A percentile compares a stretch with the other conserved stretches of the same genome.
Conservation (phyloP, 35 echinoderm and acorn worm genomes). For the Strongylocentrotus purpuratus region DNA sequence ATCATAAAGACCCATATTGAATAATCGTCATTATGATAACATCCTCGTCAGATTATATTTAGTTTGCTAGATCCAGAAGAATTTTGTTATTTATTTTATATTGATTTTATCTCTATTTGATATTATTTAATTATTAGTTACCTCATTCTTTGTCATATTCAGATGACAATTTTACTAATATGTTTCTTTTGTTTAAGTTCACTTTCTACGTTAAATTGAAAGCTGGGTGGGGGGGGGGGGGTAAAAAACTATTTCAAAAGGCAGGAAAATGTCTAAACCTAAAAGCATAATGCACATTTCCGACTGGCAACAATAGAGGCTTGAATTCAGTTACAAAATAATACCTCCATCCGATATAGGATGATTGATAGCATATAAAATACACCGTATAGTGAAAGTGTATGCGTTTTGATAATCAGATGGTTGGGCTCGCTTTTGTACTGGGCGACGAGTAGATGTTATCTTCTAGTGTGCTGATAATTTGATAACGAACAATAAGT, state of each 20-base stretch:
- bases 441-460: not conserved
- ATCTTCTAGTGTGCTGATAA: not conserved
- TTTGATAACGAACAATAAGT: not conserved
- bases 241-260: not conserved
- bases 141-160: too few species aligned
- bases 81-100: too few species aligned
- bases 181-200: not conserved
- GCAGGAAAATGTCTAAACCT: not conserved
- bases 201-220: too few species aligned
- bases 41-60: too few species aligned
- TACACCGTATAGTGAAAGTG: not conserved
- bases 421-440: not conserved
- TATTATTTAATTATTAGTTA: too few species aligned
- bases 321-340: not conserved
- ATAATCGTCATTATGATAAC: too few species aligned
- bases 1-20: not conserved
- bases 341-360: not conserved
- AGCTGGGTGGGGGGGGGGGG: too few species aligned
- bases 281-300: not conserved
- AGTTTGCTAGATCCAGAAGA: too few species aligned
- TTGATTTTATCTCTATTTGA: too few species aligned
- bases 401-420: not conserved
- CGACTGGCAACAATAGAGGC: not conserved
- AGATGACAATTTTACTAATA: not conserved
- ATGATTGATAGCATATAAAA: not conserved